Conservation (phyloP, 2,888 invertebrate genomes). For the Drosophila melanosoma region DNA sequence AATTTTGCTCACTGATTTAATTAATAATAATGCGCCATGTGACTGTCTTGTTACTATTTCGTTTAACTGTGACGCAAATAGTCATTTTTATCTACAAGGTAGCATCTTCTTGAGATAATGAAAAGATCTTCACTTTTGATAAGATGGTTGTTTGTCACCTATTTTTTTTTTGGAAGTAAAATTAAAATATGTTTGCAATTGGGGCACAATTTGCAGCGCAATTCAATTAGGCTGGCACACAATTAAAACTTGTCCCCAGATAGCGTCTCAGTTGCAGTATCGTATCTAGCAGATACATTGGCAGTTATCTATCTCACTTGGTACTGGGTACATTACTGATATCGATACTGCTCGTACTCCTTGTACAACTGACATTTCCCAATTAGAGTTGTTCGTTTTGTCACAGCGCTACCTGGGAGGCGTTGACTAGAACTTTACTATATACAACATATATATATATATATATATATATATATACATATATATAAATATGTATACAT, state of each 20-base stretch:
- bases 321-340: conserved; percentile 38
- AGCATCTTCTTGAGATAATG: conserved; percentile 55
- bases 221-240: conserved; percentile 81
- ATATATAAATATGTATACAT: neutral
- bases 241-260: conserved; percentile 76
- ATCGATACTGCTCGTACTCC: conserved; percentile 26
- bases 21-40: conserved; percentile 77
- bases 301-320: conserved; percentile 53
- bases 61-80: conserved; percentile 64
- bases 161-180: conserved; percentile 28
- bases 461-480: neutral
- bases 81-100: conserved; percentile 49
- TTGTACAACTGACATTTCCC: conserved; percentile 66
- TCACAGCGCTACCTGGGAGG: conserved; percentile 16
- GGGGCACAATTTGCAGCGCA: conserved; percentile 46
- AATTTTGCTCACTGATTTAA: conserved; percentile 67
- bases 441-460: neutral
- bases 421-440: conserved; percentile 20
- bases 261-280: conserved; percentile 33
- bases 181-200: conserved; percentile 72
- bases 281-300: conserved; percentile 60
- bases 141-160: conserved; percentile 13
- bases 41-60: conserved; percentile 69
- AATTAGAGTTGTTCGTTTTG: conserved; percentile 73
- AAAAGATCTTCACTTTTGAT: conserved; percentile 33